Evolutionary conservation across 2,888 invertebrate species (phyloP).

Genomic region (Sarcophaga rosellei): DNA sequence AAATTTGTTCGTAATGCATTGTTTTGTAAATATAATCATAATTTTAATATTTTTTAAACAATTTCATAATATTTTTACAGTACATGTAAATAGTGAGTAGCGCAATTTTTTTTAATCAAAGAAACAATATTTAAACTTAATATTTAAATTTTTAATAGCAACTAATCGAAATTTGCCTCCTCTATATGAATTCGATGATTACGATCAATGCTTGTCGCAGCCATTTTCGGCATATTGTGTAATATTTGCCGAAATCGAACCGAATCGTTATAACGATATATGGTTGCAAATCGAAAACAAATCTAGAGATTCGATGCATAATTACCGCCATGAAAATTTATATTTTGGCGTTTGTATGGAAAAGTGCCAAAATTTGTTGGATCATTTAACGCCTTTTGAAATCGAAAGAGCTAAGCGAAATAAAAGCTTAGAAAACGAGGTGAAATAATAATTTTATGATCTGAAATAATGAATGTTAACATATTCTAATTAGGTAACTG

Average conservation of each 20-base stretch:
- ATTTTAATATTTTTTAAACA: conserved; percentile 9
- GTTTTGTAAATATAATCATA: conserved; percentile 7
- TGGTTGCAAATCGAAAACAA: conserved; percentile 41
- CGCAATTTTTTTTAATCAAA: neutral
- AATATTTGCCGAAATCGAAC: conserved; percentile 56
- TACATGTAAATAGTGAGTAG: conserved; percentile 50
- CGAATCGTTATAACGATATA: conserved; percentile 37
- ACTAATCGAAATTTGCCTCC: conserved; percentile 46
- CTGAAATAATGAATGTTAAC: neutral
- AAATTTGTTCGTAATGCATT: conserved; percentile 22
- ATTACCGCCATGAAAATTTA: conserved; percentile 51
- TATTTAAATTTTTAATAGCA: conserved; percentile 22
- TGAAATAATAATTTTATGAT: neutral
- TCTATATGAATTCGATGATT: conserved; percentile 53
- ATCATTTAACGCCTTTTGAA: conserved; percentile 1
- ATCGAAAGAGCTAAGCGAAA: neutral
- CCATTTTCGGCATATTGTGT: conserved; percentile 38
- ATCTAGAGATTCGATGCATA: conserved; percentile 40
- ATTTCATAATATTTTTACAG: neutral
- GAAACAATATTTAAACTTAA: neutral
- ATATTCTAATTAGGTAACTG: conserved; percentile 38
- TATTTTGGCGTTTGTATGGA: conserved; percentile 57
- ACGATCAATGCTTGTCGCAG: conserved; percentile 50
- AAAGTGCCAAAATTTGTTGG: conserved; percentile 33
- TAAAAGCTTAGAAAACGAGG: conserved; percentile 45